Base-by-base conservation (phyloP, 2,113 vertebrate genomes). In the Furnarius figulus region DNA sequence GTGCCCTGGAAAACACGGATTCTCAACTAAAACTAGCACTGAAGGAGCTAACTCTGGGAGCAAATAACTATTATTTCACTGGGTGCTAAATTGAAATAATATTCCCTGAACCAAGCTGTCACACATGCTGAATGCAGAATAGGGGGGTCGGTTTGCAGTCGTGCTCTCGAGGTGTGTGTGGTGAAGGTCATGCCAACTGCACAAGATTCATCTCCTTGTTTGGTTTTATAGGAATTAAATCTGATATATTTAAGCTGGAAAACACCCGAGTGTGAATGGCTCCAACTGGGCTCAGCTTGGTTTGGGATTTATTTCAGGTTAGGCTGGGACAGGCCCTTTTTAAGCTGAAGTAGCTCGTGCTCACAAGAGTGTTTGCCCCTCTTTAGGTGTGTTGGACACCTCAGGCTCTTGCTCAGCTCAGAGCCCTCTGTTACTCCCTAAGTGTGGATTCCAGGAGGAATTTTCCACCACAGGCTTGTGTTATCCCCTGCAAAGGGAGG, bases 321-420 rank as follows among this genome's bases (percentile, higher is more conserved):
- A 80, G 74, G 50, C 37, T 89, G 93, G 42, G 66, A 33, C 12
- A 24, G 92, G 24, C 18, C 42, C 23, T 71, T 75, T 73, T 39
- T 33, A 37, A 55, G 11, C 8, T 3, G 15, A 14, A 44, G 17
- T 25, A 35, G 21, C 27, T 37, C 2, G 1, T 63, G 31, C 30
- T 81, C 28, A 16, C 0, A 4, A 2, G 2, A 59, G 53, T 3
- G 24, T 74, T 85, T 56, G 42, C 31, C 39, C 46, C 39, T 0
- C 0, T 65, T 59, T 24, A 4, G 53, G 33, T 4, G 37, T 13
- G 33, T 62, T 61, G n/a, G 50, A 22, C 9, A 16, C 18, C 1
- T 0, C 59, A 6, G 35, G 40, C 46, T 83, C 40, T n/a, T 27
- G 37, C 23, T 52, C n/a, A 68, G 40, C 78, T n/a, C 4, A 44